Base-by-base conservation (phyloP, 2,113 vertebrate species). In the Lynx canadensis region DNA sequence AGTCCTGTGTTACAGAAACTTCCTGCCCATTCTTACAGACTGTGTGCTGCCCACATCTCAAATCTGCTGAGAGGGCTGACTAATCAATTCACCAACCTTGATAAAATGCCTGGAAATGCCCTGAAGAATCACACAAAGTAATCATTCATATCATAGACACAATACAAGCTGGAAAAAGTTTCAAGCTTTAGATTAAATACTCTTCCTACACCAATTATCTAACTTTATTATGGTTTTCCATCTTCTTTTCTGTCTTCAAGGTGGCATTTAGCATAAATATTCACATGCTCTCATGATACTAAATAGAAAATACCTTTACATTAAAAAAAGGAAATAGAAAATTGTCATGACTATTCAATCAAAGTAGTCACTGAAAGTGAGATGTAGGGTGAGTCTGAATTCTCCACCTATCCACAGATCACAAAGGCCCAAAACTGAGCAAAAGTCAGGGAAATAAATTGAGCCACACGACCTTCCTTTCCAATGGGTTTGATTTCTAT, bases 211-310 rank as follows among this genome's bases (percentile, higher is more conserved):
- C 74, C 94, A 95, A 85, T 95, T 96, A 94, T 55, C 84, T 79
- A 84, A 95, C 48, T 95, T 87, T 87, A 83, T 90, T 92, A 89
- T 63, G n/a, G 69, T 80, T 81, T 96, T 95, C 52, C 52, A 94
- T 92, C 86, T 82, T 85, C 73, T 94, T 94, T 85, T 63, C 88
- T 87, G 36, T 76, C 87, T 86, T 92, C n/a, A 25, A 81, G 52
- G 31, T 97, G 94, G 48, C 48, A 96, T 94, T 95, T 89, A 91
- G 27, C 81, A 95, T 89, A 94, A 97, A 92, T 97, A 97, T 71
- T 88, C 71, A 93, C 63, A 91, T 6, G 16, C 48, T 84, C 63
- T 66, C 45, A 57, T 71, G 36, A 81, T 81, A 81, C 45, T 86
- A 97, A 92, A 80, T 66, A 95, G 19, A 88, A 89, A 89, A 85